Evolutionary conservation across 2,888 invertebrate genomes (phyloP).

Genomic region (Gymnocheta viridis): DNA sequence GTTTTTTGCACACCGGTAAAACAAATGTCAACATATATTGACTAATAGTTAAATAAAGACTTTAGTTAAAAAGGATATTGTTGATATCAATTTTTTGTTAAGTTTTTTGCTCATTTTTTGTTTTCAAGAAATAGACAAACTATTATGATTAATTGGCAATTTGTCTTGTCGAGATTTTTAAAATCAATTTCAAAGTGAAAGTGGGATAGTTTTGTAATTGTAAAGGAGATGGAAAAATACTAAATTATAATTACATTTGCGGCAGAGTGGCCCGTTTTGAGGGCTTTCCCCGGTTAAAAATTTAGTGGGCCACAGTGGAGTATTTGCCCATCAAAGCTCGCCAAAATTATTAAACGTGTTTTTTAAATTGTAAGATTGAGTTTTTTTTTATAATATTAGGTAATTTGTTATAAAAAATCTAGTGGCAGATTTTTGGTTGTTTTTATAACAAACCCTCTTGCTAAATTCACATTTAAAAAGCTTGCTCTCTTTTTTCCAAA

Average conservation of each 20-base stretch:
- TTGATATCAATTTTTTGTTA: slow-evolving; percentile 42
- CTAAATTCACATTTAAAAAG: no score
- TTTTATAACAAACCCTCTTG: no score
- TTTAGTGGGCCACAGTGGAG: no score
- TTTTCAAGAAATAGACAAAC: slow-evolving; percentile 33
- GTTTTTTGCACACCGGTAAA: slow-evolving; percentile 26
- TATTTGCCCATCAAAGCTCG: no score
- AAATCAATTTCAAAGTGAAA: neutral
- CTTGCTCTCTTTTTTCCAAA: no score
- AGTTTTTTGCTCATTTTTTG: slow-evolving; percentile 18
- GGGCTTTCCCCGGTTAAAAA: no score
- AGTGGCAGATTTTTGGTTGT: no score
- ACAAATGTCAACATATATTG: slow-evolving; percentile 67
- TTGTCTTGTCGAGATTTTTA: slow-evolving; percentile 52
- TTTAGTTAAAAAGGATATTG: slow-evolving; percentile 25
- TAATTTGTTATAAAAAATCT: no score
- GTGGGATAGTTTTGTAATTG: neutral
- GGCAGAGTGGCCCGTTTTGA: no score
- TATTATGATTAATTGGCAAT: slow-evolving; percentile 67
- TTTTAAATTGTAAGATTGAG: no score
- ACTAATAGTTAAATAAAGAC: slow-evolving; percentile 68
- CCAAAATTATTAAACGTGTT: no score
- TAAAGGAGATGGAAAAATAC: neutral
- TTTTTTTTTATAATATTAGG: no score
- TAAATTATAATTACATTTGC: neutral